These are phyloP conservation scores for Pyrgilauda ruficollis DNA, from an alignment of 2,113 vertebrate genomes.

Conservation along the genomic window DNA sequence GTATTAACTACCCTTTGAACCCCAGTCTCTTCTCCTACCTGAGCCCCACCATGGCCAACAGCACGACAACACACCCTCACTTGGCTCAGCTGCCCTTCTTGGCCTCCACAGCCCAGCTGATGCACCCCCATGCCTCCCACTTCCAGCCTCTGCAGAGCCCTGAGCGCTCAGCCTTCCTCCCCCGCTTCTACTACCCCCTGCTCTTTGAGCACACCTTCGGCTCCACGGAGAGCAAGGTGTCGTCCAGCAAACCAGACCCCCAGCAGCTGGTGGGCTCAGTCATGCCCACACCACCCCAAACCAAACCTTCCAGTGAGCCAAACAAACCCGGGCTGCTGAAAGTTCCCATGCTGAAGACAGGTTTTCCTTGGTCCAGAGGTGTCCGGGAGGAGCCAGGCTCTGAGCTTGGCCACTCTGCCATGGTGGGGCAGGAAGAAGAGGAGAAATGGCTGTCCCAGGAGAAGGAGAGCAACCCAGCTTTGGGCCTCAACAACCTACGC, in stretches of 20 bases:
- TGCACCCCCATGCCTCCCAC: conserved; percentile 76
- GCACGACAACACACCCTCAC: conserved; percentile 71
- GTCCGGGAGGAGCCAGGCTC: conserved; percentile 54
- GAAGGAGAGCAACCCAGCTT: conserved; percentile 25
- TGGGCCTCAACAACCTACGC: neutral
- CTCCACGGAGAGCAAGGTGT: conserved; percentile 60
- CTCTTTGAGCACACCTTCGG: conserved; percentile 84
- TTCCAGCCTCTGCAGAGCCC: conserved; percentile 73
- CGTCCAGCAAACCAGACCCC: conserved; percentile 63
- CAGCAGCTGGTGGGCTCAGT: conserved; percentile 52
- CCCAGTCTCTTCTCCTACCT: conserved; percentile 90
- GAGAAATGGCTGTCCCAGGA: conserved; percentile 63
- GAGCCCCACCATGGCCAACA: conserved; percentile 78
- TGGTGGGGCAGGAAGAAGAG: conserved; percentile 64
- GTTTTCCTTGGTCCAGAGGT: conserved; percentile 49
- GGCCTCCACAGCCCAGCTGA: conserved; percentile 83
- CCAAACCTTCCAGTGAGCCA: conserved; percentile 61
- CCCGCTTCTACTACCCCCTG: conserved; percentile 91
- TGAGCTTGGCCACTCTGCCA: neutral
- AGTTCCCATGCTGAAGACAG: conserved; percentile 75
- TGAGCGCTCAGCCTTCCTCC: conserved; percentile 76
- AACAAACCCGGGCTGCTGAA: conserved; percentile 81
- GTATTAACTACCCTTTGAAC: conserved; percentile 87
- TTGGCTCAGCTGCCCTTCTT: conserved; percentile 87
- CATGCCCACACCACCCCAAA: conserved; percentile 35